Conservation (phyloP, 2,888 invertebrate genomes). For the Amphipoea oculea region DNA sequence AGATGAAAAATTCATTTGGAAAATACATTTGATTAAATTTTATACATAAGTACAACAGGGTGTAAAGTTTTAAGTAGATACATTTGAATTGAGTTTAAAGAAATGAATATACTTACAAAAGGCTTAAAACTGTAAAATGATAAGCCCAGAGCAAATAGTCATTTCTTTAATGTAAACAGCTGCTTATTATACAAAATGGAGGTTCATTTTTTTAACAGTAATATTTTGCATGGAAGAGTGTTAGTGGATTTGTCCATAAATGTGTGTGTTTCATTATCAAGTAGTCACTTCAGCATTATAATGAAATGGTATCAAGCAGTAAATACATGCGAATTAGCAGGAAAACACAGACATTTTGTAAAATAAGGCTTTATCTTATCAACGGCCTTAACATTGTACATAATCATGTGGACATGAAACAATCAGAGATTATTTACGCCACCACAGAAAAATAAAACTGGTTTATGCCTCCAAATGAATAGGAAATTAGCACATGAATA, state of each 20-base stretch:
- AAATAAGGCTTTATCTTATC: conserved; percentile 58
- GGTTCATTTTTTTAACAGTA: background rate
- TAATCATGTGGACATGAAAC: conserved; percentile 18
- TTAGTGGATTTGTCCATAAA: background rate
- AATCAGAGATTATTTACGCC: conserved; percentile 33
- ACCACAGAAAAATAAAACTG: conserved; percentile 8
- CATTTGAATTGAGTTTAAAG: background rate
- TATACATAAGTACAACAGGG: too few relatives aligned
- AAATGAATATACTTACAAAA: background rate
- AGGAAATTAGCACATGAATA: conserved; percentile 51
- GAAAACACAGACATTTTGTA: conserved; percentile 1
- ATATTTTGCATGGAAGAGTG: background rate
- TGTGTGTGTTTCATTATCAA: background rate
- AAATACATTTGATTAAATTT: background rate
- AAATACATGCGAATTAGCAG: conserved; percentile 4
- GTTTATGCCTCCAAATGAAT: conserved; percentile 19
- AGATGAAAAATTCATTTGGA: background rate
- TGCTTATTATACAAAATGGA: conserved; percentile 40
- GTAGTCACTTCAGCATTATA: background rate
- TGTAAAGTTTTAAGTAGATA: background rate
- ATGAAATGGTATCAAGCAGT: conserved; percentile 7
- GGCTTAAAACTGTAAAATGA: background rate
- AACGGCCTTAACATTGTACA: conserved; percentile 40
- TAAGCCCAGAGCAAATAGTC: conserved; percentile 10
- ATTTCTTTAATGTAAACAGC: conserved; percentile 18